Evolutionary conservation across 2,797 vertebrate species (phyloP).

Genomic region (Etheostoma perlongum): DNA sequence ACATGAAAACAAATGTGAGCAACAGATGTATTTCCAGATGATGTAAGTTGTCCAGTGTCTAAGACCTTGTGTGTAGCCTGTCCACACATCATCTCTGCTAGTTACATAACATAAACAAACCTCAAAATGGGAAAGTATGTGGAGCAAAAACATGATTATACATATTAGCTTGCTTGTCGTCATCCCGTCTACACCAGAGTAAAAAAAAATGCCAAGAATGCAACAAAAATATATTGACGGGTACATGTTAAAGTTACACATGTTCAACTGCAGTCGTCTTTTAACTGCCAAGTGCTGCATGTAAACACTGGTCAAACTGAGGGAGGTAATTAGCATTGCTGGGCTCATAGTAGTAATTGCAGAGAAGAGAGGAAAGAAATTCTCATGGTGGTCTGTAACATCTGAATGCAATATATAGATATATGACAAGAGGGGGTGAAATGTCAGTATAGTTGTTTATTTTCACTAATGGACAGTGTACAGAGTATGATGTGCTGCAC

Average conservation of each 20-base stretch:
- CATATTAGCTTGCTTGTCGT: constrained; percentile 50
- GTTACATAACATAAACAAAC: constrained; percentile 52
- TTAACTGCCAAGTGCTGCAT: constrained; percentile 58
- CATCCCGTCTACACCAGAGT: constrained; percentile 38
- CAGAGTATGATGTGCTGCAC: constrained; percentile 69
- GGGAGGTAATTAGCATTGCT: constrained; percentile 49
- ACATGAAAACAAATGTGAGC: constrained; percentile 2
- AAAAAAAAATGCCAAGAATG: constrained; percentile 74
- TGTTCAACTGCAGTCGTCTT: constrained; percentile 25
- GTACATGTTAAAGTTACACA: constrained; percentile 44
- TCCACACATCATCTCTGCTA: constrained; percentile 29
- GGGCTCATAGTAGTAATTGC: constrained; percentile 37
- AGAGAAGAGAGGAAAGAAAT: constrained; percentile 40
- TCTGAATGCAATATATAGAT: constrained; percentile 11
- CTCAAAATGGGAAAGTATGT: constrained; percentile 39
- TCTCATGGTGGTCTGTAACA: constrained; percentile 15
- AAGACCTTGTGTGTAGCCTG: constrained; percentile 13
- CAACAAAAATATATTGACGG: constrained; percentile 54
- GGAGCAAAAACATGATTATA: constrained; percentile 60
- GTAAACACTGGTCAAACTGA: constrained; percentile 48
- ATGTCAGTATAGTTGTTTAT: constrained; percentile 68
- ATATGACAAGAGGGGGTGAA: constrained; percentile 23
- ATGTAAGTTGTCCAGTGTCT: constrained; percentile 10
- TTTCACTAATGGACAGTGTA: constrained; percentile 75
- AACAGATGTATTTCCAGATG: constrained; percentile 32